These are phyloP conservation scores for Pocillopora grandis DNA, from an alignment of 92 coral and sea anemone genomes.

Conservation along the genomic window DNA sequence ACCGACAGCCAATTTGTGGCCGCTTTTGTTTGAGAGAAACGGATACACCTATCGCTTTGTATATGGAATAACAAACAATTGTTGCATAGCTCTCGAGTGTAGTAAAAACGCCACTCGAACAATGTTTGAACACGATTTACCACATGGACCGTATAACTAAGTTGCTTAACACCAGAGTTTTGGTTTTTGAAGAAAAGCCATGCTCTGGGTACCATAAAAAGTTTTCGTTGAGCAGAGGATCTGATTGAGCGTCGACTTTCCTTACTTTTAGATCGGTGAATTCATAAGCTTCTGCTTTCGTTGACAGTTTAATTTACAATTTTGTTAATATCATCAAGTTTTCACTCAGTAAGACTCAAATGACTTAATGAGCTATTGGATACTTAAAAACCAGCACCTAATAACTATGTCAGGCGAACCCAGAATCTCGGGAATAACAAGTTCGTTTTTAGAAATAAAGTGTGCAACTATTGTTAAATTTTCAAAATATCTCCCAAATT, in stretches of 20 bases:
- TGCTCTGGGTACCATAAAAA: too few relatives aligned
- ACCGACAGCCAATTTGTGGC: neutral
- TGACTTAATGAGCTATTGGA: neutral
- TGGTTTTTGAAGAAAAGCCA: too few relatives aligned
- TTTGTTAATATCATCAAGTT: neutral
- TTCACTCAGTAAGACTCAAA: neutral
- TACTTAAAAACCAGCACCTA: too few relatives aligned
- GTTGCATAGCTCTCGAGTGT: neutral
- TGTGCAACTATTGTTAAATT: too few relatives aligned
- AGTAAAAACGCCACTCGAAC: constrained; percentile 17
- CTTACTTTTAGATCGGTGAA: neutral
- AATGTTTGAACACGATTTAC: constrained; percentile 24
- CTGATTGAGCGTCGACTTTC: neutral
- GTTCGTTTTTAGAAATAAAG: too few relatives aligned
- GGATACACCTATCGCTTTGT: neutral
- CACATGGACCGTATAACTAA: neutral
- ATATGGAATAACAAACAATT: neutral
- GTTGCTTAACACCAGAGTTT: neutral
- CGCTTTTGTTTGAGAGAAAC: too few relatives aligned
- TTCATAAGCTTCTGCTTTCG: neutral
- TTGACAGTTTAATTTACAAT: neutral
- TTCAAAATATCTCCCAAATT: too few relatives aligned
- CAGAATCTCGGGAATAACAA: too few relatives aligned
- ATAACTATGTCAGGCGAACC: too few relatives aligned
- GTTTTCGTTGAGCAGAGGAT: too few relatives aligned